Base-by-base conservation (phyloP, 2,113 vertebrate genomes). In the Megaleporinus macrocephalus region DNA sequence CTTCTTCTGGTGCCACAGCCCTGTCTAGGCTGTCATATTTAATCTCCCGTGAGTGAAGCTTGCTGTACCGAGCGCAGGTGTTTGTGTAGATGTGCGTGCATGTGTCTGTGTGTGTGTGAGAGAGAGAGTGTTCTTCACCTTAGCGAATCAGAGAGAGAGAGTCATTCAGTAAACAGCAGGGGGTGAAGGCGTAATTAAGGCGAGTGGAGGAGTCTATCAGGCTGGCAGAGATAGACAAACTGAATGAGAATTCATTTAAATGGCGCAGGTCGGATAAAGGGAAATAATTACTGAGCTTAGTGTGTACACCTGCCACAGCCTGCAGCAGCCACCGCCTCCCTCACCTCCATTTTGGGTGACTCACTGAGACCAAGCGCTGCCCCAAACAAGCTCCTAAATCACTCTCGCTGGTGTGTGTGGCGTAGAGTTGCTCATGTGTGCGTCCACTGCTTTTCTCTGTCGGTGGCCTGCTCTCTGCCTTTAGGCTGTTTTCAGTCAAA, bases 151-250 rank as follows among this genome's bases (percentile, higher is more conserved):
- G 83, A 74, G 65, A 41, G 65, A 41, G 44, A 61, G 57, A 79
- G 70, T 77, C 36, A 47, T 74, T 81, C 78, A 44, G 79, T 53
- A 83, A 83, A 82, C 87, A 83, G 80, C 78, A 68, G 75, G 78
- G 78, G 73, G 77, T 73, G 53, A 83, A 85, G 77, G 77, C 72
- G 82, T 86, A 88, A 88, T 86, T 86, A 88, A 61, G 24, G 66
- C 13, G 44, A 86, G 30, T 81, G 78, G 41, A 33, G 79, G 71
- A 76, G 78, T 76, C 78, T 86, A 73, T 77, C 80, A 84, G 75
- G 13, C 83, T 81, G 80, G 82, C 51, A 27, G 57, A 82, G 82
- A 83, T 78, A 84, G 73, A 83, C 77, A 79, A 76, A 78, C 80
- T 65, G 59, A 83, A 73, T 51, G 18, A 73, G 78, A 80, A 87